Base-by-base conservation (phyloP, 2,888 invertebrate genomes). In the Apodemia duryi region DNA sequence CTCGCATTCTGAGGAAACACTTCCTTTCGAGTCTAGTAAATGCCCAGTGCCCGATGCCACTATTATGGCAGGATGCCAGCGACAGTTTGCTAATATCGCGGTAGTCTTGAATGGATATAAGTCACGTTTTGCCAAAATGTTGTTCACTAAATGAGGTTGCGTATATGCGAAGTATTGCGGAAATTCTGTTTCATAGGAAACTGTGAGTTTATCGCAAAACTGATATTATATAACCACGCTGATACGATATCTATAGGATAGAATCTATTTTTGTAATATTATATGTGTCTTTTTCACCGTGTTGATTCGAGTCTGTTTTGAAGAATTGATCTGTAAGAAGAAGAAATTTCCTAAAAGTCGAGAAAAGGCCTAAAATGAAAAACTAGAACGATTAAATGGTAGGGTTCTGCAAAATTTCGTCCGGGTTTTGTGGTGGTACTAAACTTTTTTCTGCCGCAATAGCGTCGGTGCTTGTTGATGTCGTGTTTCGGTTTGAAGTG, bases 31-130 rank as follows among this genome's bases (percentile, higher is more conserved):
- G 76, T 77, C 76, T 70, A 72, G 78, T 78, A 78, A 66, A 64
- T 69, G 77, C 77, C 79, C 78, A 80, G 78, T 75, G 77, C 79
- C 78, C 78, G 76, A 74, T 77, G 74, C 73, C 60, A 71, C 83
- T 77, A 82, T 85, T 85, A 86, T 88, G 88, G 88, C 88, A 74
- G 70, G 68, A 73, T 77, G 88, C 89, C 88, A 88, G 75, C 79
- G 75, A 74, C 78, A 82, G 77, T 81, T 78, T 79, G 80, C 79
- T 83, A 85, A 83, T 82, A 84, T 80, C 79, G 73, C 73, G 73
- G 74, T 77, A 75, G 75, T 79, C 75, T 80, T 76, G 73, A 81
- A 80, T 75, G 76, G 76, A 72, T 76, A 79, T 85, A 84, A 82
- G 83, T 85, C 84, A 85, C 82, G 81, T 84, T 79, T 78, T 74